Evolutionary conservation across 2,113 vertebrate genomes (phyloP).

Genomic region (Spea bombifrons): DNA sequence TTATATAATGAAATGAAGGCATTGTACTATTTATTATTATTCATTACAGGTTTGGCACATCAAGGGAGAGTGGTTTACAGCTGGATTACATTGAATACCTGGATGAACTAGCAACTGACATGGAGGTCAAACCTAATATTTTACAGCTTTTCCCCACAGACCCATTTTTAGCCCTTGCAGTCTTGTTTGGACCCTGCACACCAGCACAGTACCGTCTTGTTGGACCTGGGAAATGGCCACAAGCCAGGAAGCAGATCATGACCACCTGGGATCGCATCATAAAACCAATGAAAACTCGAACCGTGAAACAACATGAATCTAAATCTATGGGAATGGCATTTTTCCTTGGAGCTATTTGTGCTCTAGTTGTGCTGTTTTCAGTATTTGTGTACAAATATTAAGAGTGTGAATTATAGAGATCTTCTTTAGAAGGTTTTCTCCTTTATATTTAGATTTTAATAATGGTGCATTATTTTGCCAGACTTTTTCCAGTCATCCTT

Average conservation of each 20-base stretch:
- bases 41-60: constrained; percentile 71
- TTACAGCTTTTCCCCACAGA: constrained; percentile 62
- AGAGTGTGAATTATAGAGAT: background rate
- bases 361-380: constrained; percentile 43
- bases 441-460: too few relatives aligned
- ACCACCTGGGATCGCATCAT: constrained; percentile 64
- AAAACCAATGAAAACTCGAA: constrained; percentile 60
- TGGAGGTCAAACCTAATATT: constrained; percentile 60
- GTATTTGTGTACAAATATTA: constrained; percentile 9
- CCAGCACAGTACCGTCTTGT: constrained; percentile 64
- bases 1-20: too few relatives aligned
- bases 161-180: constrained; percentile 56
- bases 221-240: constrained; percentile 65
- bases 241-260: constrained; percentile 62
- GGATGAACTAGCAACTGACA: constrained; percentile 61
- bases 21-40: background rate
- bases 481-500: too few relatives aligned
- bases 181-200: constrained; percentile 65
- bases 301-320: constrained; percentile 48
- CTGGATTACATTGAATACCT: constrained; percentile 71
- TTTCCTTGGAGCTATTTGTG: constrained; percentile 47
- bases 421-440: background rate
- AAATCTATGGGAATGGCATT: background rate
- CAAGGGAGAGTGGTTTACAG: constrained; percentile 71
- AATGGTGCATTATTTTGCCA: too few relatives aligned